Evolutionary conservation across 2,797 vertebrate species (phyloP).

Genomic region (Gallirallus australis): DNA sequence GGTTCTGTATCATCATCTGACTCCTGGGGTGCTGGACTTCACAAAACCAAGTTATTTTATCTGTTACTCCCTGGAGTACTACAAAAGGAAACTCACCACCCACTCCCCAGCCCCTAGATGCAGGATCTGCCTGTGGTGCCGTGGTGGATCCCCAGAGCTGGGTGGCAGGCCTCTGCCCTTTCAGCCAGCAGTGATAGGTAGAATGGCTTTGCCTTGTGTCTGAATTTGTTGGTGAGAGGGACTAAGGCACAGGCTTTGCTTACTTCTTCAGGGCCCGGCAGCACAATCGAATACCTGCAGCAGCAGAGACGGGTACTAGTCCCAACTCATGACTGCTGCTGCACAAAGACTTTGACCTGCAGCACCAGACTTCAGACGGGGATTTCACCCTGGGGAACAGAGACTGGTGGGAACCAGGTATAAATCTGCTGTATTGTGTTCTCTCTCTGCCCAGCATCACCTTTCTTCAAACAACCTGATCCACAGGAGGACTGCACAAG

Average conservation of each 20-base stretch:
- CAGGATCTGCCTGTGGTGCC: neutral
- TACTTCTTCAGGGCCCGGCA: neutral
- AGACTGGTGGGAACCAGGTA: accelerated
- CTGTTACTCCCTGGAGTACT: neutral
- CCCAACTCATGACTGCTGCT: neutral
- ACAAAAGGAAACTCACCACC: neutral
- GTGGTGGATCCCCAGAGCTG: neutral
- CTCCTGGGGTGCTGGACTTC: neutral
- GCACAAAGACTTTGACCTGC: neutral
- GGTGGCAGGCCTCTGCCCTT: neutral
- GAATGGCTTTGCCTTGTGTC: neutral
- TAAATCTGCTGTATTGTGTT: neutral
- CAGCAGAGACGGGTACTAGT: neutral
- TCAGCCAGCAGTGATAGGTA: neutral
- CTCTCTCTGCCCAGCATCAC: neutral
- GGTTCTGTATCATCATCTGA: neutral
- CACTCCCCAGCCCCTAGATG: neutral
- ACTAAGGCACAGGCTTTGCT: neutral
- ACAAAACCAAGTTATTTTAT: neutral
- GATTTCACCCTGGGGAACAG: neutral
- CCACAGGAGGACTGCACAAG: neutral
- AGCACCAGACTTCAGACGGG: neutral
- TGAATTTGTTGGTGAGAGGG: neutral
- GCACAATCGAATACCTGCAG: neutral
- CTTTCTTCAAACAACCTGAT: neutral